A percentile compares a stretch with the other conserved stretches of the same genome.
These are phyloP conservation scores for Oxyura jamaicensis DNA, from an alignment of 2,113 vertebrate genomes.

Conservation along the genomic window DNA sequence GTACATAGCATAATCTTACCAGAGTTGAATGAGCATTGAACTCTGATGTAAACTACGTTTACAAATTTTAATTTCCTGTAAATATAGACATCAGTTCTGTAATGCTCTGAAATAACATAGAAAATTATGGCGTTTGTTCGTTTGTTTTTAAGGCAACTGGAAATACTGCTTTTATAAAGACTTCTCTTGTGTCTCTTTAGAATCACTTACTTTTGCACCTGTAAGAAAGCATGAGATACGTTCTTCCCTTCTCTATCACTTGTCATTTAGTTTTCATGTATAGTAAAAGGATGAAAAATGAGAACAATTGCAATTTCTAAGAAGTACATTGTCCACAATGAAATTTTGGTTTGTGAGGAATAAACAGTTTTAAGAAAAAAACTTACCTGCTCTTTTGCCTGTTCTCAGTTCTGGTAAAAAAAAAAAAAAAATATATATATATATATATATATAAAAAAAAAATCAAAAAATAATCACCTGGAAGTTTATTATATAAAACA, in stretches of 20 bases:
- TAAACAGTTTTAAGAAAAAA: neutral
- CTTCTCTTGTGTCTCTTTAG: neutral
- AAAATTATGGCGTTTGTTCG: neutral
- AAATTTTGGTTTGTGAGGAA: neutral
- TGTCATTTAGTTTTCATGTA: neutral
- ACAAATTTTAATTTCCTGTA: neutral
- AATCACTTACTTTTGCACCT: neutral
- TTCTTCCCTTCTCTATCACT: accelerated
- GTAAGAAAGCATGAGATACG: neutral
- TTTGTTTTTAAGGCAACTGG: neutral
- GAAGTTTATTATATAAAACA: neutral
- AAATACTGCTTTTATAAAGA: neutral
- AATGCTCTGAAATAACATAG: neutral
- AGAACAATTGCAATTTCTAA: neutral
- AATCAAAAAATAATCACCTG: neutral
- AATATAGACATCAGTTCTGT: neutral
- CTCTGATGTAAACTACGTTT: neutral
- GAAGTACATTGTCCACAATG: neutral
- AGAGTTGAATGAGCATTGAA: neutral
- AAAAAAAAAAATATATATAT: too few species aligned
- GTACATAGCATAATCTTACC: neutral
- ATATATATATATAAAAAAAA: too few species aligned
- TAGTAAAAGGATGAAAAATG: neutral
- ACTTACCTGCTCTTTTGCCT: accelerated
- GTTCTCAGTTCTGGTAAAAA: neutral